phyloP scores from a whole-genome alignment of 2,888 invertebrate species.

The Rapana venosa region DNA sequence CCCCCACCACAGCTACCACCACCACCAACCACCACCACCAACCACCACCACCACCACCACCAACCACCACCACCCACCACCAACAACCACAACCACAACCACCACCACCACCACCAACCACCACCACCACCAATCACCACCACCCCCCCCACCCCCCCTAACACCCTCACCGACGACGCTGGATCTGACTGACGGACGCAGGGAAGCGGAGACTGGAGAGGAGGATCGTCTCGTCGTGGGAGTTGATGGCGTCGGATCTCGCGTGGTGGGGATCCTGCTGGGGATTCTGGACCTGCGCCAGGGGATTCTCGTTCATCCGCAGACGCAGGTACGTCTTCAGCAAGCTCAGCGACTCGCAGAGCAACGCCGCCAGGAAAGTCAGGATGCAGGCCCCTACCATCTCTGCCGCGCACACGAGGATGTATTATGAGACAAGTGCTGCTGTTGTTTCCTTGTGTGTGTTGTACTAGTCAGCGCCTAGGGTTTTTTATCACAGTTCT shows the following conservation, averaged over 20 bases:
- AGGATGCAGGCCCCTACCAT: slow-evolving; percentile 57
- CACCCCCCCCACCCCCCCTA: background rate
- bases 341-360: slow-evolving; percentile 61
- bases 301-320: slow-evolving; percentile 60
- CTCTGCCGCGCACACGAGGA: slow-evolving; percentile 51
- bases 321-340: slow-evolving; percentile 58
- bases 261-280: slow-evolving; percentile 53
- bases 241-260: background rate
- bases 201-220: slow-evolving; percentile 64
- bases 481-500: too few species aligned
- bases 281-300: slow-evolving; percentile 50
- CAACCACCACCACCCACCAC: background rate
- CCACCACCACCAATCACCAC: background rate
- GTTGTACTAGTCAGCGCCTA: too few species aligned
- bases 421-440: too few species aligned
- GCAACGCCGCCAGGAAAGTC: slow-evolving; percentile 54
- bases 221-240: slow-evolving; percentile 56
- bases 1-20: too few species aligned
- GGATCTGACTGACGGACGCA: slow-evolving; percentile 57
- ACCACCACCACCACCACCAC: too few species aligned
- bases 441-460: too few species aligned
- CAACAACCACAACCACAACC: background rate
- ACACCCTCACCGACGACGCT: slow-evolving; percentile 24
- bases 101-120: background rate
- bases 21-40: too few species aligned